phyloP scores from a whole-genome alignment of 2,797 vertebrate species.

The Rhinichthys osculus region DNA sequence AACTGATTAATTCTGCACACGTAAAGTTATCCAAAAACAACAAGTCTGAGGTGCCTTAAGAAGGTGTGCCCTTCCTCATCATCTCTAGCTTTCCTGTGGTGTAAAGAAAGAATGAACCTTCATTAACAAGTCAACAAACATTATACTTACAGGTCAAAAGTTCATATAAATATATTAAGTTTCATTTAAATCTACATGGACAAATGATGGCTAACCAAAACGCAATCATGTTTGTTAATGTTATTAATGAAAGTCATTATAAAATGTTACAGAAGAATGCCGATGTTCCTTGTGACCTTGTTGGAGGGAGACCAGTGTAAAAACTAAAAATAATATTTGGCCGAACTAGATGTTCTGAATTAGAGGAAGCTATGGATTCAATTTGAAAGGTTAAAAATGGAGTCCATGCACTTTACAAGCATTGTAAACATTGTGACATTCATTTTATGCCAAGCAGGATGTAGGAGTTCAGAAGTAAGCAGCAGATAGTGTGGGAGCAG shows the following conservation, averaged over 20 bases:
- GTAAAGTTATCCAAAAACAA: constrained; percentile 4
- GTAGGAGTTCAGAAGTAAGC: neutral
- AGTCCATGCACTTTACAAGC: constrained; percentile 8
- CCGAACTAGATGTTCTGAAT: neutral
- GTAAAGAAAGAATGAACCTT: neutral
- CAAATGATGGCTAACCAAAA: constrained; percentile 8
- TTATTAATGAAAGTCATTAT: neutral
- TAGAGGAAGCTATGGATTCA: neutral
- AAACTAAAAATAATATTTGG: constrained; percentile 22
- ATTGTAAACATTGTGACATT: neutral
- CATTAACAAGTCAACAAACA: neutral
- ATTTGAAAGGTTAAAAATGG: constrained; percentile 12
- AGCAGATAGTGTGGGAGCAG: neutral
- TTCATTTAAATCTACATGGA: neutral
- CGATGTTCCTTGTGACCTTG: neutral
- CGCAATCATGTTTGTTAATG: neutral
- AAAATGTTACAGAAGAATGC: neutral
- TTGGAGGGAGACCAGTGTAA: neutral
- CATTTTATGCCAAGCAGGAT: neutral
- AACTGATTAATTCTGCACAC: neutral
- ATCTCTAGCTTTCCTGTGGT: neutral
- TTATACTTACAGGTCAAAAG: neutral
- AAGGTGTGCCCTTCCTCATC: neutral
- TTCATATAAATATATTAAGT: neutral
- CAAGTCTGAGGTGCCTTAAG: neutral